phyloP scores from a whole-genome alignment of 2,113 vertebrate genomes.

The Leucoraja erinaceus region DNA sequence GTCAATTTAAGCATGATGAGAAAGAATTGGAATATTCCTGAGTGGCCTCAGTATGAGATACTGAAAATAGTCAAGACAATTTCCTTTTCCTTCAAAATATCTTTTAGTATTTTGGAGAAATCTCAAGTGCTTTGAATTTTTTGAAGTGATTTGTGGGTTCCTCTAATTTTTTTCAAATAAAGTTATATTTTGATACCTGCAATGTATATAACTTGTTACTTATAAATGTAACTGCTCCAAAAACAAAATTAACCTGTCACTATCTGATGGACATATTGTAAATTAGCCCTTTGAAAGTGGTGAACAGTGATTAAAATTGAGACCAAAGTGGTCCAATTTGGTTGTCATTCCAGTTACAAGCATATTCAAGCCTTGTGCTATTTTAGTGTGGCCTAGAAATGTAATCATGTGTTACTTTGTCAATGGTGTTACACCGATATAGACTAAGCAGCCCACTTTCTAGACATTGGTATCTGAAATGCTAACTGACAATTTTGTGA shows the following conservation, averaged over 20 bases:
- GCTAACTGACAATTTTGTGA: no score
- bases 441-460: no score
- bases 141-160: not conserved
- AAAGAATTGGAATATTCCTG: slow-evolving; percentile 4
- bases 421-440: no score
- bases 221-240: slow-evolving; percentile 21
- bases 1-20: not conserved
- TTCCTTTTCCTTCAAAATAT: slow-evolving; percentile 5
- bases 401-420: no score
- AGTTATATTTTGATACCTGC: slow-evolving; percentile 8
- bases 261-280: not conserved
- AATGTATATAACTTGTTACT: slow-evolving; percentile 29
- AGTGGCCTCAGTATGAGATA: not conserved
- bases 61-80: not conserved
- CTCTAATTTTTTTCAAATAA: slow-evolving; percentile 6
- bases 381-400: no score
- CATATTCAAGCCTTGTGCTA: not conserved
- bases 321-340: slow-evolving; percentile 1
- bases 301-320: not conserved
- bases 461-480: no score
- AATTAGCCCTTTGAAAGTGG: not conserved
- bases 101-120: slow-evolving; percentile 19
- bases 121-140: slow-evolving; percentile 7
- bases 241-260: slow-evolving; percentile 33
- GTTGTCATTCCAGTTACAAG: not conserved